phyloP scores from a whole-genome alignment of 2,888 invertebrate species.

The Xestia rhomboidea region DNA sequence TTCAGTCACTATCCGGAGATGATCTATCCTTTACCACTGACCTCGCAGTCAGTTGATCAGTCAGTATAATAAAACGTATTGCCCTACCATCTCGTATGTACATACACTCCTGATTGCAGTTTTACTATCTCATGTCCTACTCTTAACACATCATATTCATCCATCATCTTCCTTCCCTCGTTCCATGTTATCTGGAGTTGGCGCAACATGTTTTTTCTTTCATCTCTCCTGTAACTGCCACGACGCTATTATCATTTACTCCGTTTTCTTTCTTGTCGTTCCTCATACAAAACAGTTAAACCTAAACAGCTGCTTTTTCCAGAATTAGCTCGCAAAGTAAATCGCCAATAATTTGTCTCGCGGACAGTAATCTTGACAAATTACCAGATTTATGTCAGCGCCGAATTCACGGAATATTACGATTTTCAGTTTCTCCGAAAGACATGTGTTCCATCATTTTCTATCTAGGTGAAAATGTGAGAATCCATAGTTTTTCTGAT shows the following conservation, averaged over 20 bases:
- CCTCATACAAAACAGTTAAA: conserved; percentile 6
- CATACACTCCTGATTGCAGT: neutral
- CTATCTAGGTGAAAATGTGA: neutral
- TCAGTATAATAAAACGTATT: neutral
- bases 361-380: conserved; percentile 64
- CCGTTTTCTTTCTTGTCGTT: neutral
- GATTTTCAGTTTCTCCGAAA: conserved; percentile 36
- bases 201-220: neutral
- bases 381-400: conserved; percentile 42
- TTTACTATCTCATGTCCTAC: neutral
- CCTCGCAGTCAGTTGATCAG: conserved; percentile 4
- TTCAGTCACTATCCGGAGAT: neutral
- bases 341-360: conserved; percentile 53
- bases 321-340: conserved; percentile 49
- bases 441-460: conserved; percentile 16
- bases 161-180: neutral
- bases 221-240: neutral
- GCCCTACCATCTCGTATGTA: neutral
- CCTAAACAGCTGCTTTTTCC: conserved; percentile 9
- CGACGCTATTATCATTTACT: neutral
- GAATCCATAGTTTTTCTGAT: neutral
- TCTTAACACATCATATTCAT: neutral
- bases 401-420: conserved; percentile 39
- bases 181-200: neutral
- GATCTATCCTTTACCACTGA: neutral